Conservation (phyloP, 2,797 vertebrate species). For the Poeciliopsis turneri region DNA sequence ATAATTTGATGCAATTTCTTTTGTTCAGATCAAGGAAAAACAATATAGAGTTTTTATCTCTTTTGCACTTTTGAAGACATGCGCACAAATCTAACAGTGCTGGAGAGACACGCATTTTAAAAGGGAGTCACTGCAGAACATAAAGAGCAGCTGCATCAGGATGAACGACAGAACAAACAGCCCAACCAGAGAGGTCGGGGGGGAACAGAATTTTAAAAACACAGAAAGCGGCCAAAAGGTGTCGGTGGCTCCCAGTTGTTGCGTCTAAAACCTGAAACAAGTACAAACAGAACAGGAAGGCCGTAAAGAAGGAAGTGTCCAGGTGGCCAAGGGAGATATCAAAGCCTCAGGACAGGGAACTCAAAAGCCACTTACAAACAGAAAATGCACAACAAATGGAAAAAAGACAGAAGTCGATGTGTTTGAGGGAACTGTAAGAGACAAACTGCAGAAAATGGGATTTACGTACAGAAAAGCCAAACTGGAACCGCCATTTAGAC, state of each 20-base stretch:
- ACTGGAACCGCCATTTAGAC: neutral
- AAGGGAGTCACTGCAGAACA: neutral
- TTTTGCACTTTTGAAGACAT: neutral
- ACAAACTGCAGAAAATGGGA: neutral
- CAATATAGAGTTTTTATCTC: neutral
- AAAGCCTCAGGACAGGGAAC: neutral
- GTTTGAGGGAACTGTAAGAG: neutral
- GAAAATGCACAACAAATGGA: neutral
- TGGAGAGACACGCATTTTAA: neutral
- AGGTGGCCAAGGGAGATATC: neutral
- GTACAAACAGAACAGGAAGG: neutral
- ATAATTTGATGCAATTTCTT: neutral
- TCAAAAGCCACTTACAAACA: neutral
- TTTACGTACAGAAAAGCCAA: neutral
- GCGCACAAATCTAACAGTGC: neutral
- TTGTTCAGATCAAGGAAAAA: neutral
- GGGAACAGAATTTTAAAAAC: neutral
- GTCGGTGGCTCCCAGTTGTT: neutral
- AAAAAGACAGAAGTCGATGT: neutral
- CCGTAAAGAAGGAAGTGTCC: neutral
- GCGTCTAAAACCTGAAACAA: neutral
- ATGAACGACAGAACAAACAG: neutral
- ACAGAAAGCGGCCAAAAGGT: neutral
- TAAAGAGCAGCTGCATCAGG: neutral
- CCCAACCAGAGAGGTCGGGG: neutral